Conservation (phyloP, 2,888 invertebrate genomes). For the Malthinus seriepunctatus region DNA sequence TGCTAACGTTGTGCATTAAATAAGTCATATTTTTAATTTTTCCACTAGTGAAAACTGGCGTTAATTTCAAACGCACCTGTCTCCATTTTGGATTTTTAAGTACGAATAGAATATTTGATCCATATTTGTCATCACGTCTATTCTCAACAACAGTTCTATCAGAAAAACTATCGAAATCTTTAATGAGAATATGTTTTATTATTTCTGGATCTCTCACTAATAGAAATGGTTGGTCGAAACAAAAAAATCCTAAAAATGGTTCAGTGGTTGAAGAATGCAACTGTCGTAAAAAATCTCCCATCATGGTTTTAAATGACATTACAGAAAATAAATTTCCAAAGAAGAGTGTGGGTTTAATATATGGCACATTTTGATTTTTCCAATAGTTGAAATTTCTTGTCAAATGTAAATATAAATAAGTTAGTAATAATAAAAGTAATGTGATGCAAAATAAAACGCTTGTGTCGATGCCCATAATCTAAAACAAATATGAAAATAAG, state of each 20-base stretch:
- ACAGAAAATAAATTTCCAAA: slow-evolving; percentile 48
- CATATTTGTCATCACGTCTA: slow-evolving; percentile 49
- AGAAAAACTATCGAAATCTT: slow-evolving; percentile 54
- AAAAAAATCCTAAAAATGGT: slow-evolving; percentile 52
- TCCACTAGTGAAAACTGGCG: slow-evolving; percentile 58
- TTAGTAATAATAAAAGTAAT: too few relatives aligned
- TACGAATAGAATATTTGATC: slow-evolving; percentile 51
- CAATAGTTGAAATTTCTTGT: slow-evolving; percentile 46
- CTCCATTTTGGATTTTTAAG: slow-evolving; percentile 58
- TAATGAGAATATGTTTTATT: slow-evolving; percentile 52
- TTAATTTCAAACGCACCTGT: slow-evolving; percentile 54
- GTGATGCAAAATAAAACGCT: too few relatives aligned
- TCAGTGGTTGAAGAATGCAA: slow-evolving; percentile 38
- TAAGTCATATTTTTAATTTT: slow-evolving; percentile 58
- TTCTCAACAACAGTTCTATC: slow-evolving; percentile 53
- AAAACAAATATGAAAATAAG: too few relatives aligned
- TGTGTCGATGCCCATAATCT: too few relatives aligned
- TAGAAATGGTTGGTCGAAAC: slow-evolving; percentile 53
- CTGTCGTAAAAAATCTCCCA: slow-evolving; percentile 39
- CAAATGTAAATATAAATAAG: too few relatives aligned
- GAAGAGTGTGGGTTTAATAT: slow-evolving; percentile 43
- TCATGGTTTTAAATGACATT: slow-evolving; percentile 37
- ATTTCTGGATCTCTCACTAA: slow-evolving; percentile 53
- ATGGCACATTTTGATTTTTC: slow-evolving; percentile 45
- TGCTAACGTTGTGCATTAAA: slow-evolving; percentile 51